Evolutionary conservation across 1,140 invertebrate genomes (phyloP).

Genomic region (Propsilocerus akamusi): DNA sequence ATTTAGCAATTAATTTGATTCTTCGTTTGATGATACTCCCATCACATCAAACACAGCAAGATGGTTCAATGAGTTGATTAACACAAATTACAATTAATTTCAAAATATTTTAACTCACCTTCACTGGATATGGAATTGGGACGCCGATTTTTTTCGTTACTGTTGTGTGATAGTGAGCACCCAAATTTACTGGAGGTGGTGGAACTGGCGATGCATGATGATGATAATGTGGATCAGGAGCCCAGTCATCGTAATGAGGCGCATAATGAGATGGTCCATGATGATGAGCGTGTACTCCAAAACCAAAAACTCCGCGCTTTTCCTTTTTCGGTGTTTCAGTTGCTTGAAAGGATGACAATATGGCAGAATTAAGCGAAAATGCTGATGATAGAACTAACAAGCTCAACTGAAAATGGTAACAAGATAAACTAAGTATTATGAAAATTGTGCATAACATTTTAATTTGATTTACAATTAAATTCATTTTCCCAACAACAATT

Average conservation of each 20-base stretch:
- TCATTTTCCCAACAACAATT: too few species aligned
- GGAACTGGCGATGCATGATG: neutral
- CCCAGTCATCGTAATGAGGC: neutral
- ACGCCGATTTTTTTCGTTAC: neutral
- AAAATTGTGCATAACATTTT: too few species aligned
- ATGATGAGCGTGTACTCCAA: neutral
- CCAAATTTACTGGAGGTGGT: neutral
- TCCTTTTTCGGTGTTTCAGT: neutral
- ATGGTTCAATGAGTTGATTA: too few species aligned
- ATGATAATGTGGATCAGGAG: neutral
- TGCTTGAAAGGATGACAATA: neutral
- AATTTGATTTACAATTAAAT: too few species aligned
- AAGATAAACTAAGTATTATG: too few species aligned
- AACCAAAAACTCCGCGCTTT: neutral
- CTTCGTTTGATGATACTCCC: too few species aligned
- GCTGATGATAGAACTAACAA: neutral
- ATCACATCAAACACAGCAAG: too few species aligned
- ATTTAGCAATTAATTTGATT: too few species aligned
- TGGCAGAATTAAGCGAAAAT: neutral
- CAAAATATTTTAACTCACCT: neutral
- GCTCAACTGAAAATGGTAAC: neutral
- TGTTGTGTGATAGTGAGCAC: neutral
- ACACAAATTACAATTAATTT: too few species aligned
- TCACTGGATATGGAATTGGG: neutral
- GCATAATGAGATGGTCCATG: too few species aligned